A percentile compares a stretch with the other conserved stretches of the same genome.
These are phyloP conservation scores for Patella pellucida DNA, from an alignment of 2,888 invertebrate species.

Conservation along the genomic window DNA sequence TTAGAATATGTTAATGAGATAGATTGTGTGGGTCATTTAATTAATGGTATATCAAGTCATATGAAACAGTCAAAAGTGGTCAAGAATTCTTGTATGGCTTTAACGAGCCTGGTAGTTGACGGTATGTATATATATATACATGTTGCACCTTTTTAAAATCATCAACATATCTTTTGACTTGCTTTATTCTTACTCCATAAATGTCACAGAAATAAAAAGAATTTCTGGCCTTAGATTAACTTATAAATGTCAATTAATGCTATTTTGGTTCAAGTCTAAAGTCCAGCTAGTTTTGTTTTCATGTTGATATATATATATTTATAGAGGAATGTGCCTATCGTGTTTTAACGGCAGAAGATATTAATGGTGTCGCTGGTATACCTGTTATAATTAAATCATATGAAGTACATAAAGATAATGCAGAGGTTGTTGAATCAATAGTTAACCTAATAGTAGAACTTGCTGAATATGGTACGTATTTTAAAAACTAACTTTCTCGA, in stretches of 20 bases:
- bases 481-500: neutral
- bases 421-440: slow-evolving; percentile 67
- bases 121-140: too few species aligned
- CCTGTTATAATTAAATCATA: slow-evolving; percentile 63
- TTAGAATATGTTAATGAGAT: slow-evolving; percentile 53
- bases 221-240: neutral
- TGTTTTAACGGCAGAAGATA: slow-evolving; percentile 58
- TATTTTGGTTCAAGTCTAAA: too few species aligned
- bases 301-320: slow-evolving; percentile 8
- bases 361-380: slow-evolving; percentile 56
- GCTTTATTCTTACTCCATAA: too few species aligned
- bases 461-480: slow-evolving; percentile 61
- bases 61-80: slow-evolving; percentile 62
- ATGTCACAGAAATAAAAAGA: neutral
- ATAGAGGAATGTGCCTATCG: slow-evolving; percentile 68
- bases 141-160: too few species aligned
- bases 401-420: slow-evolving; percentile 66
- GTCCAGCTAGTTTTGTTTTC: too few species aligned
- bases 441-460: slow-evolving; percentile 65
- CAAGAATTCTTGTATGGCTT: slow-evolving; percentile 65
- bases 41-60: slow-evolving; percentile 57
- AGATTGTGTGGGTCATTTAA: slow-evolving; percentile 59
- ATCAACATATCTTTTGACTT: too few species aligned
- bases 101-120: slow-evolving; percentile 59
- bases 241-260: too few species aligned